Evolutionary conservation across 2,888 invertebrate genomes (phyloP).

Genomic region (Gerosis bhagava): DNA sequence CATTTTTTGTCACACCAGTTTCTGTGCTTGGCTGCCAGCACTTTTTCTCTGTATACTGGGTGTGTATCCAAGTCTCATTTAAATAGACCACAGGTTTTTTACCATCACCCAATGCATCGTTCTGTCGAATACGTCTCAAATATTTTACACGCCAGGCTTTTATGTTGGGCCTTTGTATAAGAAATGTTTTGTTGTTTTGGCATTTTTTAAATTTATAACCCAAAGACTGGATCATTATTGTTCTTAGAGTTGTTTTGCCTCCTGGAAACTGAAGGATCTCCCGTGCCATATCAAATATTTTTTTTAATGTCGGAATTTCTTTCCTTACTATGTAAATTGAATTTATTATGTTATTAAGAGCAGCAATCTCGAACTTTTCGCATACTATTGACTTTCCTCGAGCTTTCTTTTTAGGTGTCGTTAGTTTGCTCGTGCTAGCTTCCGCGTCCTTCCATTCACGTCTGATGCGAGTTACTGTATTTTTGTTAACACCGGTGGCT

Average conservation of each 20-base stretch:
- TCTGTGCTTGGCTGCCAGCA: constrained; percentile 28
- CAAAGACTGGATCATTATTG: constrained; percentile 22
- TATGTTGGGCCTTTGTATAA: constrained; percentile 33
- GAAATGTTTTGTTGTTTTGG: constrained; percentile 22
- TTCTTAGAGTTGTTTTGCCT: constrained; percentile 26
- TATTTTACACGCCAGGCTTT: constrained; percentile 33
- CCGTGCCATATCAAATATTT: constrained; percentile 37
- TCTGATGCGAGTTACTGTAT: constrained; percentile 32
- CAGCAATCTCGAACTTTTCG: constrained; percentile 31
- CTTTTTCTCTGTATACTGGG: constrained; percentile 29
- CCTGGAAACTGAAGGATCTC: too few relatives aligned
- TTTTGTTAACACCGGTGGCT: constrained; percentile 32
- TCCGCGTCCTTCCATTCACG: constrained; percentile 25
- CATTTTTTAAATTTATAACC: constrained; percentile 31
- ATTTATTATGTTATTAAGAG: constrained; percentile 34
- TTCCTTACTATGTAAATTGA: constrained; percentile 34
- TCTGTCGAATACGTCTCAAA: constrained; percentile 29
- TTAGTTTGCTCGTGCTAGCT: constrained; percentile 33
- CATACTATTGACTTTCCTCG: constrained; percentile 28
- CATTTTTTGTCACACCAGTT: constrained; percentile 26
- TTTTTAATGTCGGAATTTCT: constrained; percentile 34
- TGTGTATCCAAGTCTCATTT: constrained; percentile 31
- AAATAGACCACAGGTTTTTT: constrained; percentile 24
- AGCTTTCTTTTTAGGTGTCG: constrained; percentile 32
- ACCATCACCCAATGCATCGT: constrained; percentile 27